These are phyloP conservation scores for Phylloscopus collybita DNA, from an alignment of 2,797 vertebrate species.

Conservation along the genomic window DNA sequence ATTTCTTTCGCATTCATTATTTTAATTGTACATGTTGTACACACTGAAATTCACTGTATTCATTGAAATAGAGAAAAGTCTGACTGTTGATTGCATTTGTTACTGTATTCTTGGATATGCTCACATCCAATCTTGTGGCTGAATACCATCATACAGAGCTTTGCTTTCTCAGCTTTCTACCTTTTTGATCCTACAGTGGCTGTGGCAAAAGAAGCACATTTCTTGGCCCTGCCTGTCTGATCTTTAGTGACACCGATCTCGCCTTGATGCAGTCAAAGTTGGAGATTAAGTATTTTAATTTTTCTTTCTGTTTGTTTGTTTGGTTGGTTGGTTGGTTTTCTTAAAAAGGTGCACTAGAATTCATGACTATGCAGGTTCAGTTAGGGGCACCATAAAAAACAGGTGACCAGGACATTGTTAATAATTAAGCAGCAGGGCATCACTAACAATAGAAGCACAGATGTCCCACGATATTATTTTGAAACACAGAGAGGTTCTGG, in stretches of 20 bases:
- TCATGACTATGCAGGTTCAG: not conserved
- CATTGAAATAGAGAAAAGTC: not conserved
- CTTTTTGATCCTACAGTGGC: not conserved
- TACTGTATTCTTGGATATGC: not conserved
- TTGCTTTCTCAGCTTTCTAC: not conserved
- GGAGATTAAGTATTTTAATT: not conserved
- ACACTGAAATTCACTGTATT: not conserved
- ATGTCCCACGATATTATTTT: not conserved
- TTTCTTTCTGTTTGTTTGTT: not conserved
- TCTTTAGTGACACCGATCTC: not conserved
- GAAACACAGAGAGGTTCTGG: not conserved
- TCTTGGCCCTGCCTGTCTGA: not conserved
- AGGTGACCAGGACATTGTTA: not conserved
- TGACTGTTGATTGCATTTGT: not conserved
- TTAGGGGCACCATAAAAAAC: not conserved
- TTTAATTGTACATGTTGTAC: not conserved
- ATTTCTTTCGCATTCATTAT: not conserved
- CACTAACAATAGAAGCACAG: not conserved
- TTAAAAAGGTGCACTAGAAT: not conserved
- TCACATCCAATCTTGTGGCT: not conserved
- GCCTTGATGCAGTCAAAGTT: not conserved
- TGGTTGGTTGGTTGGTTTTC: not conserved
- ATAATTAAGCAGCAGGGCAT: not conserved
- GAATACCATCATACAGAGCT: not conserved
- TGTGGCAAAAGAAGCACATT: not conserved